Percentiles rank a stretch among this genome's conserved stretches.
Evolutionary conservation across 2,888 invertebrate species (phyloP).

Genomic region (Plebejus anna): DNA sequence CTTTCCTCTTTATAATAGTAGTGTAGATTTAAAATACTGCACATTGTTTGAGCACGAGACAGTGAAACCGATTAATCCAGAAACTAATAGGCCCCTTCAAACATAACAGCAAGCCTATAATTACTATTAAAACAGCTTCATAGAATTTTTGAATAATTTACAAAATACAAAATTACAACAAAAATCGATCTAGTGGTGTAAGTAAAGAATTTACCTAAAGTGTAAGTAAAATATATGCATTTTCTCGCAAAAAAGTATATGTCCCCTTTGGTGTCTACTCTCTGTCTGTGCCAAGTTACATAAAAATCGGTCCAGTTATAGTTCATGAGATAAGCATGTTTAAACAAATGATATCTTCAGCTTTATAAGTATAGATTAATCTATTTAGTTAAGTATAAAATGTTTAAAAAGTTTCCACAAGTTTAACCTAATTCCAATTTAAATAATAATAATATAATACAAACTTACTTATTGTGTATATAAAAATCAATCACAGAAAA

Average conservation of each 20-base stretch:
- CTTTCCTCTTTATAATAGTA: too few species aligned
- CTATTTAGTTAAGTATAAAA: conserved; percentile 19
- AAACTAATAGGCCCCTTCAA: not conserved
- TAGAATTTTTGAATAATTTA: not conserved
- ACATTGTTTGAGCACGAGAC: not conserved
- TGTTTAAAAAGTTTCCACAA: not conserved
- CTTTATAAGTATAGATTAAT: not conserved
- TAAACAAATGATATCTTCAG: not conserved
- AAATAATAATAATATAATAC: conserved; percentile 13
- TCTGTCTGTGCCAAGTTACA: too few species aligned
- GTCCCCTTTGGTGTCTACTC: too few species aligned
- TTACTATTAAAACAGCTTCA: not conserved
- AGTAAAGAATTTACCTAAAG: too few species aligned
- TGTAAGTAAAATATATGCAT: too few species aligned
- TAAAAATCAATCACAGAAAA: conserved; percentile 20
- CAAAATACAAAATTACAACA: not conserved
- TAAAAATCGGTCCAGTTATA: too few species aligned
- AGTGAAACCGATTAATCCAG: not conserved
- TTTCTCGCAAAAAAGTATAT: too few species aligned
- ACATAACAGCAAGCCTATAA: not conserved
- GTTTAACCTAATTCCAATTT: not conserved
- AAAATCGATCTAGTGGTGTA: not conserved
- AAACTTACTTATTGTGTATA: conserved; percentile 6
- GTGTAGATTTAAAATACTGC: not conserved
- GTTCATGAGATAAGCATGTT: too few species aligned